Percentiles rank a stretch among this genome's conserved stretches.
phyloP scores from a whole-genome alignment of 2,888 invertebrate genomes.

The Cryptus viduatorius region DNA sequence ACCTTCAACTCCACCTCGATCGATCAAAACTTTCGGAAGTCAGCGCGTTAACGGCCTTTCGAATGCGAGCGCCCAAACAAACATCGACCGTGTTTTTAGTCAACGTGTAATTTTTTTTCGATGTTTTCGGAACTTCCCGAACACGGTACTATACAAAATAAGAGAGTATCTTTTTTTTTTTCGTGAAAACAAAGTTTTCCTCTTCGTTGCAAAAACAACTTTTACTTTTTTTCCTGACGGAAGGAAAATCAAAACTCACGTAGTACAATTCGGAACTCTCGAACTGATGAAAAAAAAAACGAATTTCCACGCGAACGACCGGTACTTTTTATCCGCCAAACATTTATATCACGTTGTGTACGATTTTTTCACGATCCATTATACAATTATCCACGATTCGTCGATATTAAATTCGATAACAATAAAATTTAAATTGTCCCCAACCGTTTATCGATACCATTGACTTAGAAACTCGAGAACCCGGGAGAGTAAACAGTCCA shows the following conservation, averaged over 20 bases:
- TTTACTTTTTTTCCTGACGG: background rate
- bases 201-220: background rate
- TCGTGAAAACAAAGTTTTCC: background rate
- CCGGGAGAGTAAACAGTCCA: background rate
- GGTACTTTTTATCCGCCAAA: background rate
- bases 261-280: too few relatives aligned
- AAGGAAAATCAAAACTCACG: too few relatives aligned
- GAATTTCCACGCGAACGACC: background rate
- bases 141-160: background rate
- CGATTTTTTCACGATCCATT: constrained; percentile 3
- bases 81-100: background rate
- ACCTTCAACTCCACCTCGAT: background rate
- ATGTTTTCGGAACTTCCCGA: background rate
- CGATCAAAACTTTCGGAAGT: background rate
- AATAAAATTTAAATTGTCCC: background rate
- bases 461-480: background rate
- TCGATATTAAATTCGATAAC: background rate
- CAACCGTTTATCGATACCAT: background rate
- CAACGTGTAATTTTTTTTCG: background rate
- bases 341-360: background rate
- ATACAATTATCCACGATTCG: background rate
- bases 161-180: background rate
- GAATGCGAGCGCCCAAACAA: background rate
- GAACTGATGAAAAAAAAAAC: background rate
- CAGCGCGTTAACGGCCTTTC: background rate